Percentiles rank a stretch among this genome's conserved stretches.
These are phyloP conservation scores for Aphis gossypii DNA, from an alignment of 1,140 invertebrate species.

Conservation along the genomic window DNA sequence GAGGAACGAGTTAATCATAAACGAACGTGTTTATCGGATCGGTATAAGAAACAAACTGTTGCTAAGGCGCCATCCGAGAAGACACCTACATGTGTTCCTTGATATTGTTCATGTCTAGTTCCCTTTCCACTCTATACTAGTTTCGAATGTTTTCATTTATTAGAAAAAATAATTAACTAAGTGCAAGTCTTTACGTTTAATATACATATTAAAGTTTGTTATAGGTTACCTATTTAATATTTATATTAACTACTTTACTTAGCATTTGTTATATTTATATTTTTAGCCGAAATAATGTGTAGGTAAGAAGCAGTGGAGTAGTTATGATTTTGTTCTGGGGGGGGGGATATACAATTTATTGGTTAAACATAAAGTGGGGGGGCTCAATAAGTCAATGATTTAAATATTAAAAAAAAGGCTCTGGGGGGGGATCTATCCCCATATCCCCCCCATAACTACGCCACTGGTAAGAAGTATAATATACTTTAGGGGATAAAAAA, in stretches of 20 bases:
- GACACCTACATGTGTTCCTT: slow-evolving; percentile 57
- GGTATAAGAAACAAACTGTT: slow-evolving; percentile 51
- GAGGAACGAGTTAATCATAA: slow-evolving; percentile 32
- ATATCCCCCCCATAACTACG: too few species aligned
- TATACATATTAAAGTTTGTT: background rate
- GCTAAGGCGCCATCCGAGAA: slow-evolving; percentile 53
- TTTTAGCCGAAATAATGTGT: background rate
- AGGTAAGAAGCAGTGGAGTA: too few species aligned
- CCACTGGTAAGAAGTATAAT: background rate
- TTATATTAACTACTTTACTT: background rate
- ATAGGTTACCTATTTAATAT: background rate
- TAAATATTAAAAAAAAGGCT: too few species aligned
- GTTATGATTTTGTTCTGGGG: too few species aligned
- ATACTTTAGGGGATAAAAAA: background rate
- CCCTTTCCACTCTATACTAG: slow-evolving; percentile 39
- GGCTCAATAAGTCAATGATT: too few species aligned
- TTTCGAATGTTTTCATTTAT: background rate
- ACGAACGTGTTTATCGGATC: slow-evolving; percentile 55
- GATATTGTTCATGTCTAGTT: slow-evolving; percentile 48
- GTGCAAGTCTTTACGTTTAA: background rate
- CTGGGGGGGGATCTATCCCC: too few species aligned
- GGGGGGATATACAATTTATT: too few species aligned
- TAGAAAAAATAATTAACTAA: background rate
- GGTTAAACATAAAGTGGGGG: too few species aligned
- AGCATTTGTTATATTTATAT: background rate